Percentiles rank a stretch among this genome's conserved stretches.
Evolutionary conservation across 2,888 invertebrate species (phyloP).

Genomic region (Sussaba pulchella): DNA sequence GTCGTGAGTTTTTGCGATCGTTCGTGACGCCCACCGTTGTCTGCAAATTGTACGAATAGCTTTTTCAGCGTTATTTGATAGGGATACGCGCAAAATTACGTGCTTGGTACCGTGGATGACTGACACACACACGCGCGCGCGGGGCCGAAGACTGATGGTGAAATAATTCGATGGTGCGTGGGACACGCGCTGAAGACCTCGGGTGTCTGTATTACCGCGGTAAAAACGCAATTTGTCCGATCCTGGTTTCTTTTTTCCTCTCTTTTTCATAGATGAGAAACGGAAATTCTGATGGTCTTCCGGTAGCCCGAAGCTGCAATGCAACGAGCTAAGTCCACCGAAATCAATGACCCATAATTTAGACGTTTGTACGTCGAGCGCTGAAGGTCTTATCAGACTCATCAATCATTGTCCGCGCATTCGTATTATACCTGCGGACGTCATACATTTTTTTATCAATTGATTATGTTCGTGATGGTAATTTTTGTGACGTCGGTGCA

Average conservation of each 20-base stretch:
- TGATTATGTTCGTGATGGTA: too few species aligned
- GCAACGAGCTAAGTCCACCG: slow-evolving; percentile 6
- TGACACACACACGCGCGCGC: slow-evolving; percentile 17
- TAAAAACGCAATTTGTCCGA: too few species aligned
- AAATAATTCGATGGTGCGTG: slow-evolving; percentile 57
- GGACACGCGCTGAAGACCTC: slow-evolving; percentile 36
- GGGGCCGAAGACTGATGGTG: slow-evolving; percentile 56
- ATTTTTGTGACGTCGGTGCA: too few species aligned
- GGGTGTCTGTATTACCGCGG: too few species aligned
- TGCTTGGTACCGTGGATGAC: slow-evolving; percentile 16
- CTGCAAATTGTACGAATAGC: slow-evolving; percentile 23
- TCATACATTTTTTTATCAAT: too few species aligned
- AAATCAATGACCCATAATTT: slow-evolving; percentile 24
- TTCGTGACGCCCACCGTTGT: background rate
- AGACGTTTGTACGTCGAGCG: too few species aligned
- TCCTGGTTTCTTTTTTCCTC: too few species aligned
- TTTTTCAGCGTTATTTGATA: slow-evolving; percentile 45
- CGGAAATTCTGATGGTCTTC: slow-evolving; percentile 42
- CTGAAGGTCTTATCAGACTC: background rate
- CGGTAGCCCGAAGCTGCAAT: background rate
- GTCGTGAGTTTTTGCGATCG: background rate
- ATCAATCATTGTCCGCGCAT: background rate
- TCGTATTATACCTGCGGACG: background rate
- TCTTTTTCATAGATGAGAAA: slow-evolving; percentile 2
- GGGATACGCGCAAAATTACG: slow-evolving; percentile 11